Evolutionary conservation across 2,113 vertebrate genomes (phyloP).

Genomic region (Pelusios castaneus): DNA sequence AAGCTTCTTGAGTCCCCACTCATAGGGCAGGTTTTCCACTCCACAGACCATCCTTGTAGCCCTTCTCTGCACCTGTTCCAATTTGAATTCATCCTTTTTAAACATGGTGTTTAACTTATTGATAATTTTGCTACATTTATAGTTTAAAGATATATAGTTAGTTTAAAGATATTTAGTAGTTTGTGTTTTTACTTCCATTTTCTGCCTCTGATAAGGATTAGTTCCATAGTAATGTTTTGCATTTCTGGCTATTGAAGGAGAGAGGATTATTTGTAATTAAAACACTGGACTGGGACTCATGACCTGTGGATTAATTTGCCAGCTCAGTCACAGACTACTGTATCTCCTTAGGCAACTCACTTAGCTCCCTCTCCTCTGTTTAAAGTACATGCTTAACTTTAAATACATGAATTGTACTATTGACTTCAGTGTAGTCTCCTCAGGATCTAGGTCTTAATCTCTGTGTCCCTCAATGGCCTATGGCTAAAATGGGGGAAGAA

Average conservation of each 20-base stretch:
- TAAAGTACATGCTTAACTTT: not conserved
- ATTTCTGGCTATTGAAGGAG: not conserved
- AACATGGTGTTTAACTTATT: no score
- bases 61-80: no score
- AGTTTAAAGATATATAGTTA: not conserved
- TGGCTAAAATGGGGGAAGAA: not conserved
- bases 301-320: not conserved
- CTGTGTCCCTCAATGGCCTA: not conserved
- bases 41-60: no score
- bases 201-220: not conserved
- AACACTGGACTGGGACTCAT: not conserved
- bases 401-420: not conserved
- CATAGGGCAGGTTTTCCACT: no score
- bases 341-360: not conserved
- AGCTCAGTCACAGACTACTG: not conserved
- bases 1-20: no score
- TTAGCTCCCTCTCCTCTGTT: not conserved
- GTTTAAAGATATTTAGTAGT: not conserved
- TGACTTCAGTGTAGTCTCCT: not conserved
- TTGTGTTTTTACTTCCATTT: not conserved
- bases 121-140: not conserved
- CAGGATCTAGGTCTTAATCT: not conserved
- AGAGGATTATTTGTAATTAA: fast-evolving
- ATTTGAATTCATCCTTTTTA: no score
- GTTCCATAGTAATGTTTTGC: not conserved